Base-by-base conservation (phyloP, 2,888 invertebrate genomes). In the Acanthosoma haemorrhoidale region DNA sequence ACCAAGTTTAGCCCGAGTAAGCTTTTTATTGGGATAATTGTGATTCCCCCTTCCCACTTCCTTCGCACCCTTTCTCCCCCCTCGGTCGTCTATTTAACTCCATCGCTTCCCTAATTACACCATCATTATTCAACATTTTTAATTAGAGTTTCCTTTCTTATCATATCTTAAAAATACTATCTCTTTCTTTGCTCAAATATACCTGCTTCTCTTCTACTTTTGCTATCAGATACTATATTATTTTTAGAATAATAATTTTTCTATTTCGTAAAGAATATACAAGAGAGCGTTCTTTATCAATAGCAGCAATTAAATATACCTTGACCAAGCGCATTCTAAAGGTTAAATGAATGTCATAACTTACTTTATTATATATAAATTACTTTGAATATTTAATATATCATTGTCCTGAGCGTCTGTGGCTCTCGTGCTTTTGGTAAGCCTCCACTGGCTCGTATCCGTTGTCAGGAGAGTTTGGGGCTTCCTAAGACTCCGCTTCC, bases 1-100 rank as follows among this genome's bases (percentile, higher is more conserved):
- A 34, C 16, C 31, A 57, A 68, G 15, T 57, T 68, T 51, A 36
- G 58, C 58, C 32, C 31, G 32, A 21, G 43, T 51, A 67, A 67
- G 67, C 67, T 67, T 67, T 67, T 67, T 67, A 67, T 67, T 67
- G 67, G 57, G 51, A 67, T 67, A 67, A 67, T 67, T 67, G 67
- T 67, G 51, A 67, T 32, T 21, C 67, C 59, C 29, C 41, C 70
- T n/a, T 57, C 58, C 64, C n/a, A n/a, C n/a, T n/a, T n/a, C 38
- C 39, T 41, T 34, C 29, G 38, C 36, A 29, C 36, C 13, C 59
- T 57, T 36, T 39, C 41, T 66, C 41, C 61, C 51, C 13, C 25
- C 16, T 25, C 57, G 6, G 21, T 61, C 51, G 43, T 66, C 61
- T 32, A 38, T 59, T 51, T 41, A 31, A 51, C 15, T 60, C 39